Conservation (phyloP, 2,888 invertebrate genomes). For the Acrobasis consociella region DNA sequence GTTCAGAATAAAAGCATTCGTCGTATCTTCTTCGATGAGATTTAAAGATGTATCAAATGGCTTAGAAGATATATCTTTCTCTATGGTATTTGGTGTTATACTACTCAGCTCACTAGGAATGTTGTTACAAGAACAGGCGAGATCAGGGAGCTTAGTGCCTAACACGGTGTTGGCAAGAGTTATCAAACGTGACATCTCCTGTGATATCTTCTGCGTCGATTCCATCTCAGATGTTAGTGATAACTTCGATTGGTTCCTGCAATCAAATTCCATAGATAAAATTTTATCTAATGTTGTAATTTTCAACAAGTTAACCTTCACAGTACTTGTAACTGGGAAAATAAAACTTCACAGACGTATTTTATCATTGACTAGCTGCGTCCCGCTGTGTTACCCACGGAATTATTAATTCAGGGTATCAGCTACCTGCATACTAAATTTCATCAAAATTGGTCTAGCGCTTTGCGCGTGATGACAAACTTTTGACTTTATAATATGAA, state of each 20-base stretch:
- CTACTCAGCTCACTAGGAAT: constrained; percentile 29
- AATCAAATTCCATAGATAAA: constrained; percentile 33
- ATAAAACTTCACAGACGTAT: not conserved
- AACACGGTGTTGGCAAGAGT: constrained; percentile 78
- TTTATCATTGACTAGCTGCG: too few species aligned
- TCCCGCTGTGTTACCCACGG: too few species aligned
- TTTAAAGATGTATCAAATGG: constrained; percentile 45
- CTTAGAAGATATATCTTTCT: constrained; percentile 36
- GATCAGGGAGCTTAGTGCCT: constrained; percentile 72
- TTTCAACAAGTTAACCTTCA: constrained; percentile 16
- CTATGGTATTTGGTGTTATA: constrained; percentile 28
- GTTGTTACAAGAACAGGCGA: constrained; percentile 58
- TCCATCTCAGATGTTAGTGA: constrained; percentile 63
- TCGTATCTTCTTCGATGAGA: constrained; percentile 48
- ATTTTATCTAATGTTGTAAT: constrained; percentile 11
- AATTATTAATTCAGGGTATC: too few species aligned
- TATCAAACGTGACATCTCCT: constrained; percentile 73
- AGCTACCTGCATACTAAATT: too few species aligned
- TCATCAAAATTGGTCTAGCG: too few species aligned
- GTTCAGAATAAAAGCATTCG: constrained; percentile 48
- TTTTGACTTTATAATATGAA: too few species aligned
- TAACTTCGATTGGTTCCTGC: constrained; percentile 68
- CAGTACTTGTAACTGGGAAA: not conserved
- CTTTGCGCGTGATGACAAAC: too few species aligned
- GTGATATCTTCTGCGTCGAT: constrained; percentile 60